phyloP scores from a whole-genome alignment of 2,888 invertebrate species.

The Epistrophe eligans region DNA sequence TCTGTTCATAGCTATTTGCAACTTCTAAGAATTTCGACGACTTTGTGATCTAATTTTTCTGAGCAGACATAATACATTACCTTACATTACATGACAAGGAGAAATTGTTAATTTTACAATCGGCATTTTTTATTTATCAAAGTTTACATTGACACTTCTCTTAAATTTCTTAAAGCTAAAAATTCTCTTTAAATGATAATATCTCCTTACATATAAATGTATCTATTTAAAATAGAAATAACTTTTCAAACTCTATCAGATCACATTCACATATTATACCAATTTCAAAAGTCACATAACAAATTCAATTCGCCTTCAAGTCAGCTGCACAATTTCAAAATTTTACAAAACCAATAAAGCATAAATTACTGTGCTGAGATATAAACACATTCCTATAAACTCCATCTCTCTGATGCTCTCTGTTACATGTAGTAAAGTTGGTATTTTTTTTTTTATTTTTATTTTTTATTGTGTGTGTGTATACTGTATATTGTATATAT shows the following conservation, averaged over 20 bases:
- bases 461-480: too few species aligned
- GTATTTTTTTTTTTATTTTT: too few species aligned
- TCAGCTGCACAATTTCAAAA: slow-evolving; percentile 73
- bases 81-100: too few species aligned
- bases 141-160: neutral
- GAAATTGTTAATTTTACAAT: too few species aligned
- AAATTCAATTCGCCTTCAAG: slow-evolving; percentile 69
- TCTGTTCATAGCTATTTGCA: too few species aligned
- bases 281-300: slow-evolving; percentile 57
- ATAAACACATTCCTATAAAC: slow-evolving; percentile 1
- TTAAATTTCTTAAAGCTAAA: neutral
- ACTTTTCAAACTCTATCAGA: slow-evolving; percentile 8
- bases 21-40: too few species aligned
- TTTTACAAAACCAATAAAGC: slow-evolving; percentile 74
- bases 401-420: neutral
- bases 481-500: slow-evolving; percentile 21
- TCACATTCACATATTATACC: slow-evolving; percentile 19
- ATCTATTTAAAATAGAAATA: neutral
- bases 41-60: too few species aligned
- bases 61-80: too few species aligned
- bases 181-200: neutral
- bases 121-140: too few species aligned
- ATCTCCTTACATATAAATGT: neutral
- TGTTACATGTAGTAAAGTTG: neutral
- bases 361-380: slow-evolving; percentile 60